Conservation (phyloP, 35 echinoderm and acorn worm genomes). For the Lytechinus pictus region DNA sequence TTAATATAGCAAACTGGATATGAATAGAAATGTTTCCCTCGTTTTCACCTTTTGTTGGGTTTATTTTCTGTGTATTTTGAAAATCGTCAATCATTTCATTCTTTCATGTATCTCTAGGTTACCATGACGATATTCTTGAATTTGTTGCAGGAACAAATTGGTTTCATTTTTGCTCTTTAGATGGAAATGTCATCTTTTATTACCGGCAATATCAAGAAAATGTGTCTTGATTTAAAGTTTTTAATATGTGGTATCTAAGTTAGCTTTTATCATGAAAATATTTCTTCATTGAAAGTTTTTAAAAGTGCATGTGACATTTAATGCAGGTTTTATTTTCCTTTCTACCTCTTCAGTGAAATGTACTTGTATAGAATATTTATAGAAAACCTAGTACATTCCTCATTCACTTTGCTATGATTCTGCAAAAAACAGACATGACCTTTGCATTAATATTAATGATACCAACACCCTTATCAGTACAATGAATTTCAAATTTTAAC, state of each 20-base stretch:
- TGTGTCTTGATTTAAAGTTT: background rate
- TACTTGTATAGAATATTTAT: too few species aligned
- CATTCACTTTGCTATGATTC: too few species aligned
- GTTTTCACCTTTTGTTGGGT: background rate
- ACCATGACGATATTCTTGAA: background rate
- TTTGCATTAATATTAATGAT: too few species aligned
- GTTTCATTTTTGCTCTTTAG: background rate
- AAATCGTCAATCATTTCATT: background rate
- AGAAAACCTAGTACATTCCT: too few species aligned
- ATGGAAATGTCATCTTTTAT: slow-evolving; percentile 13
- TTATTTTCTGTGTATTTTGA: background rate
- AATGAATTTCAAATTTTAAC: too few species aligned
- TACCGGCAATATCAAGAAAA: background rate
- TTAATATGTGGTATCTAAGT: background rate
- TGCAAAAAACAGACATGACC: too few species aligned
- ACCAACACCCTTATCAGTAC: too few species aligned
- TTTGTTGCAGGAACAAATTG: background rate
- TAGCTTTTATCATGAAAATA: too few species aligned
- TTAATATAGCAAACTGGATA: background rate
- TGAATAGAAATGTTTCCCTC: background rate
- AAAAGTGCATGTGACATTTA: too few species aligned
- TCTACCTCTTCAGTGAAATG: too few species aligned
- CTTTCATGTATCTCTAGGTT: background rate
- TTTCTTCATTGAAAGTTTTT: too few species aligned
- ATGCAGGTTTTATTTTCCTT: too few species aligned